phyloP scores from a whole-genome alignment of 1,140 invertebrate species.

The Zaprionus nigranus region DNA sequence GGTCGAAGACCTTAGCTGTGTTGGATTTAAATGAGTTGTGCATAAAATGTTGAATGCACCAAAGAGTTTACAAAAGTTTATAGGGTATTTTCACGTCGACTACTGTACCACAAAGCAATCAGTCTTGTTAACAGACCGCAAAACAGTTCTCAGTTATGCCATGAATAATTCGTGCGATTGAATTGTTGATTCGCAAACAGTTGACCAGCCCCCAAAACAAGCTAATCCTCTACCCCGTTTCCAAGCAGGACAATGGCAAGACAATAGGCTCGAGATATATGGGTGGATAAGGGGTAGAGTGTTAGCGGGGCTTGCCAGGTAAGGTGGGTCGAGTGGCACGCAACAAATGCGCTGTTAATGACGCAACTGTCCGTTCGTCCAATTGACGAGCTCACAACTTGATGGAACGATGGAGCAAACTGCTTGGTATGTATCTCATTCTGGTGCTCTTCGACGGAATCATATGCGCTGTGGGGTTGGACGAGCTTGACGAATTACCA shows the following conservation, averaged over 20 bases:
- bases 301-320: neutral
- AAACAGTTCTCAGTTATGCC: constrained; percentile 4
- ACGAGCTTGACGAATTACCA: neutral
- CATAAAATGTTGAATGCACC: too few species aligned
- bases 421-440: constrained; percentile 10
- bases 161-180: constrained; percentile 30
- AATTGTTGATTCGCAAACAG: constrained; percentile 12
- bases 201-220: constrained; percentile 25
- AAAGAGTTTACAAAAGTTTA: neutral
- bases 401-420: neutral
- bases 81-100: neutral
- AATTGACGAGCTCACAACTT: constrained; percentile 29
- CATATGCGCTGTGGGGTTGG: neutral
- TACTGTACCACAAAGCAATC: neutral
- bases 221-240: neutral
- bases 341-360: constrained; percentile 65
- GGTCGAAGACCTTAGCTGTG: too few species aligned
- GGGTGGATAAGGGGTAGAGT: neutral
- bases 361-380: constrained; percentile 41
- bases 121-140: neutral
- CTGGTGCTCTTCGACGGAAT: neutral
- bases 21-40: too few species aligned
- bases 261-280: neutral
- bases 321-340: constrained; percentile 55
- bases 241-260: neutral